Evolutionary conservation across 2,113 vertebrate genomes (phyloP), one percentile per base, ranked within the genome.

Genomic region (Periophthalmus modestus): DNA sequence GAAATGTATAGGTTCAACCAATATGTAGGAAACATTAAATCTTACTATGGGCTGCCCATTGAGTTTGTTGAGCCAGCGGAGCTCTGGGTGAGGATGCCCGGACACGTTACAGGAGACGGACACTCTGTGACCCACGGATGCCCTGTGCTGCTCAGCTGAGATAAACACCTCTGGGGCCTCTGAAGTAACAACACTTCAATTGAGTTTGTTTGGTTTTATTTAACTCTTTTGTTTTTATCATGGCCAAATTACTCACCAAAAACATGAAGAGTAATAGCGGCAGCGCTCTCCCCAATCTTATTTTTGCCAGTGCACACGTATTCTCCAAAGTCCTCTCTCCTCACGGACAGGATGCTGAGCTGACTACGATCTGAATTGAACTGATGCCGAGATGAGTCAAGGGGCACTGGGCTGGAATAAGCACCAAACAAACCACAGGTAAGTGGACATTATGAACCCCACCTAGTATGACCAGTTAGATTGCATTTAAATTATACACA

Each of bases 291-390:
- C 4, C 73, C 63, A 11, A 94, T 89, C 83, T 92, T 93, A 84
- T 93, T 94, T 19, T 1, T 71, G 11, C 85, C 92, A 0, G 78
- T 92, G 81, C 93, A 94, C 71, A 84, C 2, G 65, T 94, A 94
- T 24, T 90, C 84, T 58, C 83, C 92, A 4, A 66, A 76, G 79
- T 94, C 86, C 0, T 39, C 66, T 75, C 82, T 84, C 9, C 54
- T 55, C 9, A 94, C 84, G 28, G 85, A 85, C 2, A 15, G 78
- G 28, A 94, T 91, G 4, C 48, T 89, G 78, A 94, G 36, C 55
- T 89, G 73, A 69, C 93, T 94, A 61, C 72, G 79, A 79, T 94
- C 91, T 0, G 92, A 92, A 88, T 94, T 94, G 76, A 90, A 93
- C 14, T 71, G 71, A 75, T 93, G 91, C 13, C 14, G 89, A 33